Percentiles rank a stretch among this genome's conserved stretches.
Conservation (phyloP, 2,888 invertebrate genomes). For the Lasius fuliginosus region DNA sequence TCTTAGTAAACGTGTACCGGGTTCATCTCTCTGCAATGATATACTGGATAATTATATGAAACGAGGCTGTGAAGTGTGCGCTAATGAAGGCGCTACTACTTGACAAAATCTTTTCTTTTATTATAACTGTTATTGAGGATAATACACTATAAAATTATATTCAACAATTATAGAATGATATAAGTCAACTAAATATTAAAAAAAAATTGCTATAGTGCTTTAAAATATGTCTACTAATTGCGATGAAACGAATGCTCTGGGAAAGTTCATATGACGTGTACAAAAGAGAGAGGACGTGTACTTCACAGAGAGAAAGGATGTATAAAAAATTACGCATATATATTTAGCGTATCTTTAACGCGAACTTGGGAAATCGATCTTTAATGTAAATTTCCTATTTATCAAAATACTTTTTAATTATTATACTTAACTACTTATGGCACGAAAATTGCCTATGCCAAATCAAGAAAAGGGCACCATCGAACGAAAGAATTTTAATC, state of each 20-base stretch:
- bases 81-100: conserved; percentile 7
- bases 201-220: neutral
- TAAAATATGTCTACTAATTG: neutral
- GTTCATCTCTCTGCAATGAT: neutral
- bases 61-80: conserved; percentile 21
- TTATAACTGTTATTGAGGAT: neutral
- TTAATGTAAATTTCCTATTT: neutral
- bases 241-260: neutral
- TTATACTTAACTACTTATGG: neutral
- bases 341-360: neutral
- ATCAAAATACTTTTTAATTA: neutral
- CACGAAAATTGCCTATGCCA: too few relatives aligned
- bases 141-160: neutral
- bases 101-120: neutral
- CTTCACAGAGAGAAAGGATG: neutral
- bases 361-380: neutral
- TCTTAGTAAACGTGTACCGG: conserved; percentile 10
- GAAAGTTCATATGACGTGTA: neutral
- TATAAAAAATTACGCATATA: neutral
- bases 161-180: neutral
- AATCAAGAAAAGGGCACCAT: too few relatives aligned
- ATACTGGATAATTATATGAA: conserved; percentile 48
- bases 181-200: neutral
- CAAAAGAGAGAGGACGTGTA: too few relatives aligned
- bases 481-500: neutral